These are phyloP conservation scores for Neoitamus cyanurus DNA, from an alignment of 2,888 invertebrate genomes.

Conservation along the genomic window DNA sequence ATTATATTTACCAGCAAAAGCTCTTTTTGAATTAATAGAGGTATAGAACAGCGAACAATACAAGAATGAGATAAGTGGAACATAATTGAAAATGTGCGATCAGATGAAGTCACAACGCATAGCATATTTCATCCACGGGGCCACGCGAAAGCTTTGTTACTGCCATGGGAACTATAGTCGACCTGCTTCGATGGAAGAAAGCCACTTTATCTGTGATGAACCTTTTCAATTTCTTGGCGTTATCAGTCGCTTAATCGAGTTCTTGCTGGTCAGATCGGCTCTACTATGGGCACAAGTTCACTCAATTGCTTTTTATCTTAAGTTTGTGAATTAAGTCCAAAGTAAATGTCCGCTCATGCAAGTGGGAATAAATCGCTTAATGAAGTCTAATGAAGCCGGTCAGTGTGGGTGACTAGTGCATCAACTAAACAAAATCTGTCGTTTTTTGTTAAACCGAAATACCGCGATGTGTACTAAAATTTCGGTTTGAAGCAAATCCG, in stretches of 20 bases:
- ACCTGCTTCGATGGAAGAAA: neutral
- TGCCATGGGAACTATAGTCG: neutral
- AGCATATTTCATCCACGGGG: neutral
- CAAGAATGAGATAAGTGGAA: neutral
- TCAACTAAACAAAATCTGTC: neutral
- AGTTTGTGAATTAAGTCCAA: neutral
- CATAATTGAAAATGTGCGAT: neutral
- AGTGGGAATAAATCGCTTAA: conserved; percentile 8
- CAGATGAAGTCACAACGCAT: neutral
- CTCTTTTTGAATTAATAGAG: neutral
- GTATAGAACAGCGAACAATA: neutral
- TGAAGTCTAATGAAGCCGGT: neutral
- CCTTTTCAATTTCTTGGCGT: neutral
- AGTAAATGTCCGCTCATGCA: neutral
- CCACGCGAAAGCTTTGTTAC: neutral
- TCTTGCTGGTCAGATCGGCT: neutral
- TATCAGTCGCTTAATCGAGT: neutral
- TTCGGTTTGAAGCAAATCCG: neutral
- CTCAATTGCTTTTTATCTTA: neutral
- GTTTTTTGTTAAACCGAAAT: neutral
- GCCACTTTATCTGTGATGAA: neutral
- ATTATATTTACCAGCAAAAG: neutral
- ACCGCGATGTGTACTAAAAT: neutral
- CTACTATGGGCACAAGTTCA: neutral
- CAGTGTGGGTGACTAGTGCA: neutral